Evolutionary conservation across 2,797 vertebrate genomes (phyloP), one percentile per base, ranked within the genome.

Genomic region (Enteromius fasciolatus): DNA sequence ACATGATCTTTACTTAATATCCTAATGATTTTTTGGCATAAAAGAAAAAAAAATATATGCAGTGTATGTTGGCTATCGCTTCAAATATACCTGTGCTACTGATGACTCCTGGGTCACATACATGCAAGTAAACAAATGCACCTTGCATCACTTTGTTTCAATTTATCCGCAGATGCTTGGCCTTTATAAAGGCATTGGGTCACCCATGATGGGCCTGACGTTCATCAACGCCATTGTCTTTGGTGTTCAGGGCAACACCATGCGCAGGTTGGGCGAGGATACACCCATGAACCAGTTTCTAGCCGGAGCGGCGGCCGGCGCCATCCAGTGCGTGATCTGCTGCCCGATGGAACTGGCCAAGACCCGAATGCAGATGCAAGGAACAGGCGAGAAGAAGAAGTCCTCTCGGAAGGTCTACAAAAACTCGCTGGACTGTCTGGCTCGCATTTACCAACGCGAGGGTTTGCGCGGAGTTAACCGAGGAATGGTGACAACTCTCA

Each of bases 211-310:
- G 97, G 98, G 98, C 81, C 95, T 99, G 4, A 98, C 98, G 0
- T 98, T 99, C 92, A 99, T 99, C 93, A 99, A 99, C 0, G 98
- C 98, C 0, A 96, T 99, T 63, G 97, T 99, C 81, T 99, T 99
- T 0, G 98, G 98, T 0, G 97, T 98, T 9, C 98, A 99, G 88
- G 97, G 97, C 8, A 97, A 99, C 88, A 81, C 97, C 1, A 95
- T 99, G 80, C 95, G 97, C 33, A 86, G 90, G 25, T 94, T 99
- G 75, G 96, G 90, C 41, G 87, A 89, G 0, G 98, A 99, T 93
- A 97, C 97, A 0, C 97, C 97, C 4, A 54, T 90, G 28, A 96
- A 99, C 94, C 98, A 99, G 92, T 99, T 99, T 88, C 82, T 98
- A 5, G 98, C 98, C 0, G 98, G 98, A 1, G 94, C 98, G 0